Evolutionary conservation across 2,113 vertebrate genomes (phyloP).

Genomic region (Chaenocephalus aceratus): DNA sequence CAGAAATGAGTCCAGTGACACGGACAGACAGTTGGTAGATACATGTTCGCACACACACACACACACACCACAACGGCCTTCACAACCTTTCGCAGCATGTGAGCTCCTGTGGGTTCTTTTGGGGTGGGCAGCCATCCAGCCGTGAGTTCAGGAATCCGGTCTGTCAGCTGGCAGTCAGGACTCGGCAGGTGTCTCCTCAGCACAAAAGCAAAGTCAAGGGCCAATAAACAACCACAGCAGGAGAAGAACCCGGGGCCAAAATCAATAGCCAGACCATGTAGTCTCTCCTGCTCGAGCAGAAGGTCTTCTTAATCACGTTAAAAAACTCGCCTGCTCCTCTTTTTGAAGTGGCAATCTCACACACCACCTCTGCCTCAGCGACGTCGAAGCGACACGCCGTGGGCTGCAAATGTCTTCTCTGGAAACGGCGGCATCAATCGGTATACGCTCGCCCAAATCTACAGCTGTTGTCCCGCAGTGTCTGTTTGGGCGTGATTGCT

Average conservation of each 20-base stretch:
- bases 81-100: slow-evolving; percentile 54
- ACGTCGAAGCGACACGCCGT: slow-evolving; percentile 60
- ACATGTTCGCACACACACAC: neutral
- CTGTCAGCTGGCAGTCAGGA: slow-evolving; percentile 75
- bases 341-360: slow-evolving; percentile 10
- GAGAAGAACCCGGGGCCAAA: slow-evolving; percentile 47
- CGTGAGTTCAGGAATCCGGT: slow-evolving; percentile 68
- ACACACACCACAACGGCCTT: slow-evolving; percentile 16
- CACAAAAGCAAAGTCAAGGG: slow-evolving; percentile 69
- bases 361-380: slow-evolving; percentile 38
- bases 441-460: slow-evolving; percentile 39
- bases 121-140: slow-evolving; percentile 62
- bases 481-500: slow-evolving; percentile 66
- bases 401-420: slow-evolving; percentile 64
- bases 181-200: slow-evolving; percentile 68
- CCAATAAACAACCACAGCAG: slow-evolving; percentile 76
- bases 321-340: slow-evolving; percentile 29
- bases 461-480: slow-evolving; percentile 57
- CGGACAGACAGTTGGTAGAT: slow-evolving; percentile 15
- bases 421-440: slow-evolving; percentile 48
- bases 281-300: slow-evolving; percentile 14
- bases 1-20: slow-evolving; percentile 36
- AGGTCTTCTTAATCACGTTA: slow-evolving; percentile 52
- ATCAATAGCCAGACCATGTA: slow-evolving; percentile 59
- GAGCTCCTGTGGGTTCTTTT: slow-evolving; percentile 58